Conservation (phyloP, 1,140 invertebrate species). For the Ericerus pela region DNA sequence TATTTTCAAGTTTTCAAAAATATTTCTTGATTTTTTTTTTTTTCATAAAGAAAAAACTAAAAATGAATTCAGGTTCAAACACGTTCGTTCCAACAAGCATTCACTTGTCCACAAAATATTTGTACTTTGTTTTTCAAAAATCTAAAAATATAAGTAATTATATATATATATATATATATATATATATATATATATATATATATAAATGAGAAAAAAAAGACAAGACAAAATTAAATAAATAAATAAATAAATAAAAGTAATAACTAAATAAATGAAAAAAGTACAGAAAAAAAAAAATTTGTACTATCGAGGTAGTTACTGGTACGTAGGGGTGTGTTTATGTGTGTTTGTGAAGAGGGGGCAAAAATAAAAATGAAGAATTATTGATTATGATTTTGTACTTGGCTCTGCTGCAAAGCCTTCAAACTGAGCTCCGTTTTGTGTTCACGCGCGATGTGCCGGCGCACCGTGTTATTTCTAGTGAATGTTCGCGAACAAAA, state of each 20-base stretch:
- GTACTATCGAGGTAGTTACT: constrained; percentile 11
- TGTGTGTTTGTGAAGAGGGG: too few relatives aligned
- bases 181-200: too few relatives aligned
- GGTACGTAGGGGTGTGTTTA: constrained; percentile 1
- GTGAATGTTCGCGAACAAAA: constrained; percentile 81
- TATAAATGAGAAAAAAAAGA: constrained; percentile 2
- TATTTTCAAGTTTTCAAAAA: too few relatives aligned
- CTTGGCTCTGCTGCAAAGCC: constrained; percentile 39
- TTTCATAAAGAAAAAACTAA: too few relatives aligned
- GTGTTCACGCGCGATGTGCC: constrained; percentile 74
- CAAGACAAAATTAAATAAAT: background rate
- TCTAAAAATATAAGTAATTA: too few relatives aligned
- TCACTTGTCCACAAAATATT: too few relatives aligned
- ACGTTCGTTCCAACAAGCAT: too few relatives aligned
- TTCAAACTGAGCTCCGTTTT: constrained; percentile 56
- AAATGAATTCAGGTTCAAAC: too few relatives aligned
- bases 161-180: too few relatives aligned
- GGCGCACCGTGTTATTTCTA: constrained; percentile 73
- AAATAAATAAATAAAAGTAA: constrained; percentile 4
- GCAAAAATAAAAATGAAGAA: too few relatives aligned
- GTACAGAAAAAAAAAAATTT: constrained; percentile 5
- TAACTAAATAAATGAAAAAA: constrained; percentile 3
- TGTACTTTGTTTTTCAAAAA: too few relatives aligned
- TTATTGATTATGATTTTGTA: constrained; percentile 27
- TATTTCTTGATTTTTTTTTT: too few relatives aligned